Evolutionary conservation across 2,888 invertebrate genomes (phyloP).

Genomic region (Brassicogethes aeneus): DNA sequence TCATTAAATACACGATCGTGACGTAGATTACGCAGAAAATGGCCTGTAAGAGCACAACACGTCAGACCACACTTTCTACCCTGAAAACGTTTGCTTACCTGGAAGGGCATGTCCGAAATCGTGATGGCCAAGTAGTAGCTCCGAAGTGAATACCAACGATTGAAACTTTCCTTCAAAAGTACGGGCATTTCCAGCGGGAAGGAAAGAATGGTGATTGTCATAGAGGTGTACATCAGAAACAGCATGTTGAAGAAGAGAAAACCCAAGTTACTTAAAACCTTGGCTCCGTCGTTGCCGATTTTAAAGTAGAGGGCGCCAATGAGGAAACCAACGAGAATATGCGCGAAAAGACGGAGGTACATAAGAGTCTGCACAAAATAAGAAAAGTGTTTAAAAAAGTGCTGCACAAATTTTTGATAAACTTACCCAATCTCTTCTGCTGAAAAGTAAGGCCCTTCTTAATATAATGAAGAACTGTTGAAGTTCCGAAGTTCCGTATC

Average conservation of each 20-base stretch:
- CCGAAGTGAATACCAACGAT: slow-evolving; percentile 92
- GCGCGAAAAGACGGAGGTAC: slow-evolving; percentile 88
- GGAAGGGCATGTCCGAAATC: slow-evolving; percentile 95
- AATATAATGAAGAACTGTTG: slow-evolving; percentile 84
- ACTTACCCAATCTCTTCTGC: slow-evolving; percentile 79
- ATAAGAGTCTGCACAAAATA: slow-evolving; percentile 70
- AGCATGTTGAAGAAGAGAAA: slow-evolving; percentile 98
- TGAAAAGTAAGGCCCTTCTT: slow-evolving; percentile 75
- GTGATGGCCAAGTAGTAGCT: slow-evolving; percentile 95
- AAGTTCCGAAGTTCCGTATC: slow-evolving; percentile 76
- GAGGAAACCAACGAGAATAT: slow-evolving; percentile 84
- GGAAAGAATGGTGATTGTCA: slow-evolving; percentile 97
- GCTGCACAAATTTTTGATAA: slow-evolving; percentile 1
- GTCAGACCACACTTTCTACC: slow-evolving; percentile 12
- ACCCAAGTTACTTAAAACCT: slow-evolving; percentile 92
- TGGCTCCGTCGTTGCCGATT: slow-evolving; percentile 92
- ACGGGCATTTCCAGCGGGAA: slow-evolving; percentile 96
- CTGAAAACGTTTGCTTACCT: slow-evolving; percentile 56
- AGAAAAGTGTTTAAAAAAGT: slow-evolving; percentile 5
- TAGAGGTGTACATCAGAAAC: slow-evolving; percentile 98
- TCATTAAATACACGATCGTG: slow-evolving; percentile 88
- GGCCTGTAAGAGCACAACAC: slow-evolving; percentile 70
- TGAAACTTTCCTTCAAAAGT: slow-evolving; percentile 88
- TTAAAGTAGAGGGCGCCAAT: slow-evolving; percentile 94
- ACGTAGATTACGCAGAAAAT: slow-evolving; percentile 90